Percentiles rank a stretch among this genome's conserved stretches.
Evolutionary conservation across 1,140 invertebrate genomes (phyloP).

Genomic region (Globodera rostochiensis): DNA sequence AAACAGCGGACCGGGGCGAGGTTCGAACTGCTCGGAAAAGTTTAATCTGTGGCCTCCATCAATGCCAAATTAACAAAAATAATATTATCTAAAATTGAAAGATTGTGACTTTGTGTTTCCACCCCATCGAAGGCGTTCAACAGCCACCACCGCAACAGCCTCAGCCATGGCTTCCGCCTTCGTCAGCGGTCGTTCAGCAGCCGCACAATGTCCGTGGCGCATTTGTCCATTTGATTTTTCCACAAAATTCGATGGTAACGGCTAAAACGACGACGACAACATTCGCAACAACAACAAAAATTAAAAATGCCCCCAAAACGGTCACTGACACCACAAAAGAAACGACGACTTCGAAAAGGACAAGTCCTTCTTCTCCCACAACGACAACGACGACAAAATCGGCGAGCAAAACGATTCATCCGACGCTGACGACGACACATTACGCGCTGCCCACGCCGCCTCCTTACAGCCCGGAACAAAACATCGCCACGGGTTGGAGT

Average conservation of each 20-base stretch:
- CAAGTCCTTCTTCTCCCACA: no score
- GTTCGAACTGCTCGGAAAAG: no score
- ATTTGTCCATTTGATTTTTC: not conserved
- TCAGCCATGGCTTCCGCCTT: not conserved
- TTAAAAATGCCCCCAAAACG: no score
- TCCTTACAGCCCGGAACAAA: constrained; percentile 16
- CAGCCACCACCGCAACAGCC: no score
- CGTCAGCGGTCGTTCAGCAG: not conserved
- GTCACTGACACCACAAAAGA: not conserved
- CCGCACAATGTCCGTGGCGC: not conserved
- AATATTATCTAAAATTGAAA: no score
- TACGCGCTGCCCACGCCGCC: constrained; percentile 2
- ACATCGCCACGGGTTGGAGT: constrained; percentile 11
- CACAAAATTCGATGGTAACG: not conserved
- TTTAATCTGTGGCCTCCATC: no score
- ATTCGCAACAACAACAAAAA: not conserved
- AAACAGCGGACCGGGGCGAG: not conserved
- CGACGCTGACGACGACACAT: not conserved
- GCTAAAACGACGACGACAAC: not conserved
- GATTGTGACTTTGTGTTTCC: no score
- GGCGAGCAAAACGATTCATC: no score
- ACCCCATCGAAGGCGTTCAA: no score
- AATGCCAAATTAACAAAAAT: no score
- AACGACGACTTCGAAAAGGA: not conserved
- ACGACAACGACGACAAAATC: no score